Evolutionary conservation across 2,113 vertebrate species (phyloP).

Genomic region (Manacus vitellinus): DNA sequence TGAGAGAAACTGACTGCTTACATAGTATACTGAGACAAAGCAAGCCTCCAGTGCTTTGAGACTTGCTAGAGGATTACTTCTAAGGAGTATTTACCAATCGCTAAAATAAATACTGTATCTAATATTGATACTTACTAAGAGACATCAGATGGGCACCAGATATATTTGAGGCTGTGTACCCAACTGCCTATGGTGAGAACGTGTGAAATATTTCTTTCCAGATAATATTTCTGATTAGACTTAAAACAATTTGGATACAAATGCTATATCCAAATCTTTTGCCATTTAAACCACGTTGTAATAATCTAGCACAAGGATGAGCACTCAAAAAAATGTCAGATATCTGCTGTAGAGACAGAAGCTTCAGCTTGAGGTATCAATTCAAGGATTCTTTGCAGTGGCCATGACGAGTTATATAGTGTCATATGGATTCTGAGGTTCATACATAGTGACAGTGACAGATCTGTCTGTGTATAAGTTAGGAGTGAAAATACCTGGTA

Average conservation of each 20-base stretch:
- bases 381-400: not conserved
- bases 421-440: not conserved
- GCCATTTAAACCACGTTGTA: not conserved
- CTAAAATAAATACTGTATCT: not conserved
- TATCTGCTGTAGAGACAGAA: not conserved
- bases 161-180: not conserved
- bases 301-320: not conserved
- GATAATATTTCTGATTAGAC: not conserved
- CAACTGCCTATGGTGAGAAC: not conserved
- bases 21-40: not conserved
- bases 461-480: not conserved
- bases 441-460: not conserved
- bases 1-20: not conserved
- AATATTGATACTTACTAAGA: not conserved
- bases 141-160: not conserved
- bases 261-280: not conserved
- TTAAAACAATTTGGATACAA: not conserved
- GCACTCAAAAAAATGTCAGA: not conserved
- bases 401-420: not conserved
- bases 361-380: not conserved
- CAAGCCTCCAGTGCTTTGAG: rapidly evolving
- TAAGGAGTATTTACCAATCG: not conserved
- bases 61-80: not conserved
- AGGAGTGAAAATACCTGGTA: not conserved
- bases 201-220: not conserved